Base-by-base conservation (phyloP, 2,797 vertebrate genomes). In the Okamejei kenojei region DNA sequence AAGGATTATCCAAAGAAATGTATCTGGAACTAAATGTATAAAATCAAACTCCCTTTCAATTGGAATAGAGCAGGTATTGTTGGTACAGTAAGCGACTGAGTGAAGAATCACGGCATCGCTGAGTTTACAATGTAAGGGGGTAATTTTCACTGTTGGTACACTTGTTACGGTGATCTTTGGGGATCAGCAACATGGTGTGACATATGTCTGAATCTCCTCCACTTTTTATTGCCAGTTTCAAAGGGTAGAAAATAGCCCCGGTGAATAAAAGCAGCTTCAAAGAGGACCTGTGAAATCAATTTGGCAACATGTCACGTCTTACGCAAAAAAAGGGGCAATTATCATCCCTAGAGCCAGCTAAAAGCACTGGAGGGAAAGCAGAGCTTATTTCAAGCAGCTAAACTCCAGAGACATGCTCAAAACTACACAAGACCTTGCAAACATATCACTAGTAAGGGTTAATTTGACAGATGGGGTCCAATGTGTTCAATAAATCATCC, bases 381-480 rank as follows among this genome's bases (percentile, higher is more conserved):
- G 84, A 88, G 63, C 32, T 88, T 88, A 61, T 35, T 74, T 92
- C 35, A 92, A 38, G 71, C 90, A 91, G 32, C 71, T 94, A 94
- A 93, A 96, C 95, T 94, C 94, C 94, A 86, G 95, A 93, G 94
- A 94, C 93, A 63, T 54, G 94, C 93, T 93, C 93, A 94, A 94
- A 94, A 95, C 94, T 68, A 94, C 95, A 76, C 93, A 95, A 95
- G 93, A 95, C 94, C 94, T 92, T 92, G 71, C 68, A 92, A 92
- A 76, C 76, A 88, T 76, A 92, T 74, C 35, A 26, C 90, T 0
- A 38, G 92, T 93, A 96, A 95, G 96, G 95, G 96, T 96, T 97
- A 97, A 97, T 94, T 94, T 95, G 95, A 95, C 96, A 96, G 96
- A 96, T 96, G 96, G 95, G 95, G 94, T 81, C 95, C 94, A 93